Conservation (phyloP, 2,888 invertebrate genomes). For the Ophion obscuratus region DNA sequence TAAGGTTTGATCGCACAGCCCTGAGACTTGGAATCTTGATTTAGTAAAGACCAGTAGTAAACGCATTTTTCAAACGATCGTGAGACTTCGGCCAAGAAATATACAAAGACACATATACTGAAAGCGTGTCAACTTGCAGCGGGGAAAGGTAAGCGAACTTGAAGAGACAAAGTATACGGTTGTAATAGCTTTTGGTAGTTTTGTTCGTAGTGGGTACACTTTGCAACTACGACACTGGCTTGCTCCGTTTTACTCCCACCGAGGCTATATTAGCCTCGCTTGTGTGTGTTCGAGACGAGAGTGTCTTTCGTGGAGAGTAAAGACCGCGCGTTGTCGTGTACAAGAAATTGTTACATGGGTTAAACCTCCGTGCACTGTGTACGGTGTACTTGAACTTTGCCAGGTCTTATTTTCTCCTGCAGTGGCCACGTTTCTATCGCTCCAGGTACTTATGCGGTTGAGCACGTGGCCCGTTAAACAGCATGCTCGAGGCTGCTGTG, state of each 20-base stretch:
- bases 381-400: constrained; percentile 35
- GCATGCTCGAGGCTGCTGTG: constrained; percentile 22
- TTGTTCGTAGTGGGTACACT: constrained; percentile 56
- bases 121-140: constrained; percentile 20
- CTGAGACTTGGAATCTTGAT: constrained; percentile 66
- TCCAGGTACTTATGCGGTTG: neutral
- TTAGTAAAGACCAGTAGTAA: constrained; percentile 70
- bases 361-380: constrained; percentile 18
- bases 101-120: neutral
- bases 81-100: neutral
- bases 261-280: constrained; percentile 10
- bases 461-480: constrained; percentile 18
- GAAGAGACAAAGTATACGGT: constrained; percentile 70
- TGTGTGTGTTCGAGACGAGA: constrained; percentile 27
- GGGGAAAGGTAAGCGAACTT: constrained; percentile 55
- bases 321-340: constrained; percentile 18
- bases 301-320: constrained; percentile 1
- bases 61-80: neutral
- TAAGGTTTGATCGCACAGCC: neutral
- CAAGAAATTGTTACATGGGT: constrained; percentile 34
- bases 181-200: constrained; percentile 73
- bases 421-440: constrained; percentile 12
- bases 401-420: constrained; percentile 29
- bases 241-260: constrained; percentile 29
- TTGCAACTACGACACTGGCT: constrained; percentile 46